Percentiles rank a stretch among this genome's conserved stretches.
These are phyloP conservation scores for Pachliopta kotzebuea DNA, from an alignment of 2,888 invertebrate genomes.

Conservation along the genomic window DNA sequence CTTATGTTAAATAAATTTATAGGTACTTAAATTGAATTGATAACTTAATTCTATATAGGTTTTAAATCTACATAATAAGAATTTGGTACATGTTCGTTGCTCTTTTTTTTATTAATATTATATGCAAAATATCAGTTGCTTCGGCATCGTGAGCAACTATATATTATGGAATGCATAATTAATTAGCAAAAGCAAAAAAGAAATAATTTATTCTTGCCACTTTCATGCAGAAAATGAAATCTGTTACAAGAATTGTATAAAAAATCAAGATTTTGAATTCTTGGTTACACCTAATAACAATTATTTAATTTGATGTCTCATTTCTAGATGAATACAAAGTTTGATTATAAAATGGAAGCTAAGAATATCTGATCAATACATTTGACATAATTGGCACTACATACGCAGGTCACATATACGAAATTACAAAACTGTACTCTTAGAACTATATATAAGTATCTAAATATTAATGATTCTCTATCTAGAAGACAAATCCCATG, in stretches of 20 bases:
- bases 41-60: constrained; percentile 69
- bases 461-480: constrained; percentile 44
- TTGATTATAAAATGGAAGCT: constrained; percentile 56
- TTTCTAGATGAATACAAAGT: constrained; percentile 46
- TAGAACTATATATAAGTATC: constrained; percentile 41
- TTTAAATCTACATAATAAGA: constrained; percentile 66
- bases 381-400: constrained; percentile 74
- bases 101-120: constrained; percentile 46
- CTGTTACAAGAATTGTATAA: constrained; percentile 31
- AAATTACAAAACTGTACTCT: constrained; percentile 60
- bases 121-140: constrained; percentile 36
- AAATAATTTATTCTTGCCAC: neutral
- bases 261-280: constrained; percentile 48
- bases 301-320: constrained; percentile 30
- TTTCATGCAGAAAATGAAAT: constrained; percentile 33
- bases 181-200: constrained; percentile 44
- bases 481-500: constrained; percentile 35
- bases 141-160: constrained; percentile 39
- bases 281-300: constrained; percentile 36
- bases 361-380: constrained; percentile 45
- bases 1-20: constrained; percentile 33
- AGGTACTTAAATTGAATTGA: constrained; percentile 51
- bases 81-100: constrained; percentile 80
- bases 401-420: constrained; percentile 69
- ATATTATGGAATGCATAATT: constrained; percentile 68